Percentiles rank a stretch among this genome's conserved stretches.
These are phyloP conservation scores for Rhipidura dahli DNA, from an alignment of 2,113 vertebrate genomes.

Conservation along the genomic window DNA sequence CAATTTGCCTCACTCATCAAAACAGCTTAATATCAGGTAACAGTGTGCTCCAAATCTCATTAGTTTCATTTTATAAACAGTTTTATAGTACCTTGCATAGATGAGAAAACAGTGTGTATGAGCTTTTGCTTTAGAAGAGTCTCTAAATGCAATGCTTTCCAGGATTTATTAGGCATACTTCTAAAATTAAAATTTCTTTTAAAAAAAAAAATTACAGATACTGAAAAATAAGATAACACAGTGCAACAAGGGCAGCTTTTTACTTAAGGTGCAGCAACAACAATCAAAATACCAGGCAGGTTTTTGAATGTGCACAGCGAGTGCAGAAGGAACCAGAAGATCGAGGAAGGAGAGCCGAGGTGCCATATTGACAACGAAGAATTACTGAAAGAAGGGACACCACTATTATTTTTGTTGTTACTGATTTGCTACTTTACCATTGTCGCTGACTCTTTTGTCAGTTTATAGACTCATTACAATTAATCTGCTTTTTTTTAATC, in stretches of 20 bases:
- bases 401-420: background rate
- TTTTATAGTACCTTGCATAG: slow-evolving; percentile 82
- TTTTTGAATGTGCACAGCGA: background rate
- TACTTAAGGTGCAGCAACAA: slow-evolving; percentile 12
- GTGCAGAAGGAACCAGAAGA: background rate
- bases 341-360: slow-evolving; percentile 8
- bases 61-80: slow-evolving; percentile 98
- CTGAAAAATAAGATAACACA: background rate
- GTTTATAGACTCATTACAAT: slow-evolving; percentile 59
- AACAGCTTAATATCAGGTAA: slow-evolving; percentile 91
- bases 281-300: background rate
- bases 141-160: slow-evolving; percentile 45
- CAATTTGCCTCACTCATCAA: slow-evolving; percentile 90
- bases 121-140: slow-evolving; percentile 54
- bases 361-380: slow-evolving; percentile 51
- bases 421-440: background rate
- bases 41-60: slow-evolving; percentile 90
- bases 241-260: slow-evolving; percentile 24
- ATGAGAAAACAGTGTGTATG: slow-evolving; percentile 71
- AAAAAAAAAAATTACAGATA: background rate
- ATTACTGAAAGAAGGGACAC: background rate
- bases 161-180: slow-evolving; percentile 29
- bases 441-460: slow-evolving; percentile 34
- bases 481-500: slow-evolving; percentile 66
- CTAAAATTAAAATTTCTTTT: slow-evolving; percentile 62